Evolutionary conservation across 2,797 vertebrate genomes (phyloP), one percentile per base, ranked within the genome.

Genomic region (Enoplosus armatus): DNA sequence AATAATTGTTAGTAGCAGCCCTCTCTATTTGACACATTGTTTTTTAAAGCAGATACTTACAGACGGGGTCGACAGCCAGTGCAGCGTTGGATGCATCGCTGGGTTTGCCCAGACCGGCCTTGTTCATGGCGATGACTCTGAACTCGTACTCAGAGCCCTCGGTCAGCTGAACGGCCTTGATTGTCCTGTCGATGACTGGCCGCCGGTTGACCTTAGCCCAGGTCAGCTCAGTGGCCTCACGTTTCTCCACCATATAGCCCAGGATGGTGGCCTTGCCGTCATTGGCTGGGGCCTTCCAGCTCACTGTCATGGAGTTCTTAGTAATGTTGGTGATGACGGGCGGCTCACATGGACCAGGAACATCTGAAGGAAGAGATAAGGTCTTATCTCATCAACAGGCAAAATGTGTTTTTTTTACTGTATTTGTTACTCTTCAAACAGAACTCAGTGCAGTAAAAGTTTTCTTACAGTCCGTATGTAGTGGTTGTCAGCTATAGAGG

Each of bases 131-230:
- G 65, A 94, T 99, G 53, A 99, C 97, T 91, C 98, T 96, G 87
- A 97, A 99, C 78, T 99, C 98, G 10, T 99, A 99, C 85, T 99
- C 98, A 0, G 96, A 96, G 77, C 96, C 98, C 93, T 99, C 98
- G 8, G 96, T 96, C 58, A 99, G 97, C 90, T 97, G 97, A 77
- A 80, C 92, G 33, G 98, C 98, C 90, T 98, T 99, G 86, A 99
- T 89, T 12, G 97, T 99, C 88, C 98, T 97, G 90, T 99, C 98
- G 65, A 99, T 97, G 22, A 98, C 96, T 20, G 97, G 98, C 47
- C 96, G 96, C 80, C 97, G 97, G 88, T 95, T 99, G 65, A 99
- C 98, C 84, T 99, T 99, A 47, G 95, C 96, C 98, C 98, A 99
- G 84, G 95, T 95, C 75, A 98, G 90, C 84, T 98, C 95, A 18